These are phyloP conservation scores for Trididemnum nubilum DNA, from an alignment of 23 tunicate genomes.

Conservation along the genomic window DNA sequence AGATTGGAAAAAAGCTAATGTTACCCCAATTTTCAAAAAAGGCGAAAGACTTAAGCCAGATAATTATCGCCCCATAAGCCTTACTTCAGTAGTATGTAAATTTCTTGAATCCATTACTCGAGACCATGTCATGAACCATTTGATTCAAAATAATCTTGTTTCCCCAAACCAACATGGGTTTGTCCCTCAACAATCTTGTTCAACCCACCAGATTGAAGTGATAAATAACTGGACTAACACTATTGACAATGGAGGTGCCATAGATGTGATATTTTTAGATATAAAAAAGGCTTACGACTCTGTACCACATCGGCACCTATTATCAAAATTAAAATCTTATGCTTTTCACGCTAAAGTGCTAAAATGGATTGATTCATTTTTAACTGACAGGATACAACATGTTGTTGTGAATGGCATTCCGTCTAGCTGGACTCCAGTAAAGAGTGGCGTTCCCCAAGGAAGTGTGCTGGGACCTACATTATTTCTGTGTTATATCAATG, in stretches of 20 bases:
- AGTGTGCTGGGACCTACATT: neutral
- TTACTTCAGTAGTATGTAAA: constrained; percentile 1
- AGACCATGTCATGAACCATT: neutral
- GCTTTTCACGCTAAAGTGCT: neutral
- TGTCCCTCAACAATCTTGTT: neutral
- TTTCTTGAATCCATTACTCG: neutral
- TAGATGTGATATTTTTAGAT: constrained; percentile 1
- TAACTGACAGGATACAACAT: neutral
- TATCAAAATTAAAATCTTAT: neutral
- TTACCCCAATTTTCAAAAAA: constrained; percentile 10
- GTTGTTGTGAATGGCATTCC: neutral
- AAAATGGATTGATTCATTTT: neutral
- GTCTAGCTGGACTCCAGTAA: neutral
- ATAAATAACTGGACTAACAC: neutral
- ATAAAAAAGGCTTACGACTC: constrained; percentile 10
- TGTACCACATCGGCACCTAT: neutral
- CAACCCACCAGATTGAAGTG: neutral
- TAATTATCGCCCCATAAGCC: neutral
- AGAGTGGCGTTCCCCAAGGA: constrained; percentile 15
- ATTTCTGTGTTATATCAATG: constrained; percentile 20
- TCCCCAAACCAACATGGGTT: neutral
- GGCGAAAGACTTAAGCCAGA: neutral
- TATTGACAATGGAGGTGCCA: neutral
- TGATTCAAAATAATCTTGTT: neutral
- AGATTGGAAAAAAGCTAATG: constrained; percentile 8